phyloP scores from a whole-genome alignment of 2,888 invertebrate species.

The Rotaria sp. region DNA sequence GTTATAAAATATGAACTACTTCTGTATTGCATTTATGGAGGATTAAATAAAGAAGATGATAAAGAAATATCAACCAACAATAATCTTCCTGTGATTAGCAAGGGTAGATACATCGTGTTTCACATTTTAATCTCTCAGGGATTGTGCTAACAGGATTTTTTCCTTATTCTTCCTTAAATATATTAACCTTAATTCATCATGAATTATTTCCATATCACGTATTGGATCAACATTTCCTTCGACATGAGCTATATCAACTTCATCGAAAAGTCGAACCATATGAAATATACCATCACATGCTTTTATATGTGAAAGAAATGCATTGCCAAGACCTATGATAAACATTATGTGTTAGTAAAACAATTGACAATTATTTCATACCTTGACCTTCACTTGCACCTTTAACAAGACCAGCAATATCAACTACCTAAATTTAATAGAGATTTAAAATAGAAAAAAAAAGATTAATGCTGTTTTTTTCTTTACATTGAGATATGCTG shows the following conservation, averaged over 20 bases:
- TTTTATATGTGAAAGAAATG: slow-evolving; percentile 93
- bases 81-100: no score
- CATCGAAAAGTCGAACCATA: slow-evolving; percentile 73
- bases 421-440: slow-evolving; percentile 60
- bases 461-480: background rate
- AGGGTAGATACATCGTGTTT: no score
- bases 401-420: slow-evolving; percentile 94
- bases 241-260: slow-evolving; percentile 91
- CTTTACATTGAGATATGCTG: slow-evolving; percentile 82
- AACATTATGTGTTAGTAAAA: background rate
- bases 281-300: slow-evolving; percentile 98
- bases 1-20: no score
- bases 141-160: no score
- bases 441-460: background rate
- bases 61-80: no score
- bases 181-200: slow-evolving; percentile 68
- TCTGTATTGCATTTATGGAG: no score
- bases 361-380: background rate
- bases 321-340: slow-evolving; percentile 73
- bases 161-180: no score
- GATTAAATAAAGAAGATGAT: no score
- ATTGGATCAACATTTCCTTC: slow-evolving; percentile 97
- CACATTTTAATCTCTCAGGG: no score
- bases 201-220: slow-evolving; percentile 88
- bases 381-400: slow-evolving; percentile 94